phyloP scores from a whole-genome alignment of 1,140 invertebrate genomes.

The Episyrphus balteatus region DNA sequence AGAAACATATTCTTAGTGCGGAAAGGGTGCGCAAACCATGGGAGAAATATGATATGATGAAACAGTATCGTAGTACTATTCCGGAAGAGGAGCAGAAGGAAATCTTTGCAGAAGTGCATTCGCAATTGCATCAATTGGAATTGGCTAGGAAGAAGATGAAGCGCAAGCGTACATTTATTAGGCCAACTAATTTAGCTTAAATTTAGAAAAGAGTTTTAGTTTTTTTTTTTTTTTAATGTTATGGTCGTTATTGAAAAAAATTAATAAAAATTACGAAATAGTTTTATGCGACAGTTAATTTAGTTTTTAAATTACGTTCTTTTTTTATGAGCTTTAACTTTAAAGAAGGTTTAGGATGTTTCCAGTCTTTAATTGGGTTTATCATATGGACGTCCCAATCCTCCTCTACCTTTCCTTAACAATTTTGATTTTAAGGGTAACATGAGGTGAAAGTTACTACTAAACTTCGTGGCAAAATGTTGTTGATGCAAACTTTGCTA shows the following conservation, averaged over 20 bases:
- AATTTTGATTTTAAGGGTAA: too few relatives aligned
- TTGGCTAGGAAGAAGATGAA: slow-evolving; percentile 52
- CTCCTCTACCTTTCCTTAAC: too few relatives aligned
- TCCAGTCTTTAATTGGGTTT: too few relatives aligned
- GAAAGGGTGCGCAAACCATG: slow-evolving; percentile 56
- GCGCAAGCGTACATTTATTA: slow-evolving; percentile 52
- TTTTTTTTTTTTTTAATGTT: background rate
- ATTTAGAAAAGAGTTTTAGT: background rate
- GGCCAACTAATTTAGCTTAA: slow-evolving; percentile 47
- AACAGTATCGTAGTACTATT: slow-evolving; percentile 74
- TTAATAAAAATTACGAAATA: background rate
- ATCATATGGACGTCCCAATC: too few relatives aligned
- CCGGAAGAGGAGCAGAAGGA: slow-evolving; percentile 76
- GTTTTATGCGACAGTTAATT: too few relatives aligned
- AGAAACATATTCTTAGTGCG: slow-evolving; percentile 48
- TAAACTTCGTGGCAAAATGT: too few relatives aligned
- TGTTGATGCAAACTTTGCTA: too few relatives aligned
- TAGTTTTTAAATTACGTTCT: too few relatives aligned
- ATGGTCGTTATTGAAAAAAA: background rate
- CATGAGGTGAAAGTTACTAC: too few relatives aligned
- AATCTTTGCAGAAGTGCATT: slow-evolving; percentile 74
- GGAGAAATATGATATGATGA: slow-evolving; percentile 92
- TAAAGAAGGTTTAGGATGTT: too few relatives aligned
- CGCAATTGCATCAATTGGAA: slow-evolving; percentile 60
- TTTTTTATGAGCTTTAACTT: too few relatives aligned